phyloP scores from a whole-genome alignment of 2,888 invertebrate genomes.

The Agrochola lychnidis region DNA sequence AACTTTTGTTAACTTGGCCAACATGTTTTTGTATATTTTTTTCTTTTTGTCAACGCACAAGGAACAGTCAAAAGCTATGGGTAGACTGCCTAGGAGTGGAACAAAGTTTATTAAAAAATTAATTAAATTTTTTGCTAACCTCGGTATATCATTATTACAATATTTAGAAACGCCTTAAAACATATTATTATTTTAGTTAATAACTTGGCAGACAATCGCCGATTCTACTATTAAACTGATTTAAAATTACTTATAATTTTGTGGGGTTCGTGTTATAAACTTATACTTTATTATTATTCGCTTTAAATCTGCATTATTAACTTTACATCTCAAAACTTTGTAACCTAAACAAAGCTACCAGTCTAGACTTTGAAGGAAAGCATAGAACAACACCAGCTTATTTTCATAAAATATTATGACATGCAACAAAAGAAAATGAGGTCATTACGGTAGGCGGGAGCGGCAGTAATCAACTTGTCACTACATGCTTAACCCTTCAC shows the following conservation, averaged over 20 bases:
- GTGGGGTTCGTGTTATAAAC: neutral
- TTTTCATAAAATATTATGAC: constrained; percentile 52
- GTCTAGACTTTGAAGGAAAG: constrained; percentile 30
- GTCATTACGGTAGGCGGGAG: constrained; percentile 46
- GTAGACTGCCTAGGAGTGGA: neutral
- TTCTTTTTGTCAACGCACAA: neutral
- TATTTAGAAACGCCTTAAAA: neutral
- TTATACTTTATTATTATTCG: neutral
- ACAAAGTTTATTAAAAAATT: neutral
- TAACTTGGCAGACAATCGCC: neutral
- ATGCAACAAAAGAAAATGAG: constrained; percentile 51
- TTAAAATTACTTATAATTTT: neutral
- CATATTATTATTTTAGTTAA: neutral
- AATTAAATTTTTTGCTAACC: neutral
- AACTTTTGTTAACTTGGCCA: neutral
- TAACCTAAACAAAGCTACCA: neutral
- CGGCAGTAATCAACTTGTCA: constrained; percentile 59
- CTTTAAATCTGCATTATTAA: neutral
- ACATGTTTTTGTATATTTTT: neutral
- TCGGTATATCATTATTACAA: neutral
- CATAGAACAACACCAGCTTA: constrained; percentile 32
- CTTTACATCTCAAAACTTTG: neutral
- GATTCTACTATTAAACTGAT: neutral
- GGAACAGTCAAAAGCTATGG: neutral
- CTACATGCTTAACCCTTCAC: constrained; percentile 42